phyloP scores from a whole-genome alignment of 2,797 vertebrate genomes.

The Brachyalestes nurse region DNA sequence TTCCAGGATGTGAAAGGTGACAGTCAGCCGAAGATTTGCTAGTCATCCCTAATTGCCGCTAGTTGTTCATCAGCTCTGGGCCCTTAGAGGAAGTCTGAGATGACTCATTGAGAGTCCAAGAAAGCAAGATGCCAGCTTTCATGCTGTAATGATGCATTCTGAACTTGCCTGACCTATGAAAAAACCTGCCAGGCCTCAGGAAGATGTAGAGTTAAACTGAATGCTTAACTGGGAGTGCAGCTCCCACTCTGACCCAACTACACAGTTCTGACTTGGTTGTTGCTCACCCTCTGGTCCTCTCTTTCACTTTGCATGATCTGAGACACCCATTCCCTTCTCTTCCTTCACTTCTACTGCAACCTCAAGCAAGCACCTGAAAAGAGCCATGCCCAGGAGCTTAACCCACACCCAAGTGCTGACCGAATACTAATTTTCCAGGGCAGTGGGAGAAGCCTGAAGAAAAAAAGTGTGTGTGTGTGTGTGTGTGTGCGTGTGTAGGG shows the following conservation, averaged over 20 bases:
- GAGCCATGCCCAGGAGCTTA: not conserved
- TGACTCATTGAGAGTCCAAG: not conserved
- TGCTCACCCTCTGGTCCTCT: constrained; percentile 29
- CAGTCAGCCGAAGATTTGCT: too few relatives aligned
- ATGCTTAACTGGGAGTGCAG: not conserved
- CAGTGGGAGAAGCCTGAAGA: constrained; percentile 65
- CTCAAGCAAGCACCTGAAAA: not conserved
- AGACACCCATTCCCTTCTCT: constrained; percentile 14
- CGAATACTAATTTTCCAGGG: constrained; percentile 69
- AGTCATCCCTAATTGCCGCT: too few relatives aligned
- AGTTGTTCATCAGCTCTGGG: not conserved
- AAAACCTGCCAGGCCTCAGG: not conserved
- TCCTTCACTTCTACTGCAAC: not conserved
- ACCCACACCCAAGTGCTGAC: not conserved
- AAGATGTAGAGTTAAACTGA: not conserved
- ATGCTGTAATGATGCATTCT: not conserved
- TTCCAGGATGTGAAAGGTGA: too few relatives aligned
- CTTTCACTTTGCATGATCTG: constrained; percentile 12
- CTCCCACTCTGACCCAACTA: not conserved
- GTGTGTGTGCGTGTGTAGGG: not conserved
- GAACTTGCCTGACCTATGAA: not conserved
- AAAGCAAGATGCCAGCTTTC: not conserved
- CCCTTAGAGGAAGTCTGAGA: not conserved
- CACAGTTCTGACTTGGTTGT: not conserved
- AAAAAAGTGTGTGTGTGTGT: not conserved